Evolutionary conservation across 2,888 invertebrate genomes (phyloP).

Genomic region (Isoperla grammatica): DNA sequence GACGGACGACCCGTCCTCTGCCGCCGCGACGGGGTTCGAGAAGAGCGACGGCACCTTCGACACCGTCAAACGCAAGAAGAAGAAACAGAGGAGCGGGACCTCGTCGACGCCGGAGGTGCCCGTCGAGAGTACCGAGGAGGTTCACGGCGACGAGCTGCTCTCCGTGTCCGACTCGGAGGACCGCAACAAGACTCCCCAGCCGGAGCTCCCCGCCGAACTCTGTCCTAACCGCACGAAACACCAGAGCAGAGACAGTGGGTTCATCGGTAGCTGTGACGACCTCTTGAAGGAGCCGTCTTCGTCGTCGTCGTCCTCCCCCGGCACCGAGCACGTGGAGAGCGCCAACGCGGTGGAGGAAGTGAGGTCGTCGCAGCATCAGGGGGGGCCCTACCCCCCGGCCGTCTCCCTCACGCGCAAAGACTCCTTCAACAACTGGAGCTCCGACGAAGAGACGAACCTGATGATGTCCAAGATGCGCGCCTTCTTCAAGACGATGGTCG

Average conservation of each 20-base stretch:
- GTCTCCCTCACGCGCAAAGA: conserved; percentile 70
- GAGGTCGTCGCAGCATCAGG: neutral
- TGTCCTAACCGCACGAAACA: conserved; percentile 58
- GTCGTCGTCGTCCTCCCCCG: conserved; percentile 42
- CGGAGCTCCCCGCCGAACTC: conserved; percentile 47
- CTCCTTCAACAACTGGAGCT: conserved; percentile 91
- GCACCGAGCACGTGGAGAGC: conserved; percentile 14
- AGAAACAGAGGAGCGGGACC: conserved; percentile 56
- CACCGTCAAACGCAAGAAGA: conserved; percentile 77
- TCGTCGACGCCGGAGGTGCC: conserved; percentile 58
- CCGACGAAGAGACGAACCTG: conserved; percentile 87
- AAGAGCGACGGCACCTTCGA: conserved; percentile 68
- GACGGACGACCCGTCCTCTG: conserved; percentile 53
- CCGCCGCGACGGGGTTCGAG: conserved; percentile 39
- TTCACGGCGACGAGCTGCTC: conserved; percentile 32
- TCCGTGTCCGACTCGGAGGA: conserved; percentile 41
- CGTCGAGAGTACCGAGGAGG: conserved; percentile 47
- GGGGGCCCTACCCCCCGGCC: conserved; percentile 48
- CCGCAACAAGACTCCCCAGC: conserved; percentile 62
- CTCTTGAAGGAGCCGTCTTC: conserved; percentile 64
- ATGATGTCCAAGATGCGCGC: conserved; percentile 95
- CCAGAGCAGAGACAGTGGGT: conserved; percentile 82
- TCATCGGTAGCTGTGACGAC: conserved; percentile 84
- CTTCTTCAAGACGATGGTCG: conserved; percentile 88
- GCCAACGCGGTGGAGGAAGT: conserved; percentile 15